Evolutionary conservation across 2,113 vertebrate genomes (phyloP).

Genomic region (Calidris pygmaea): DNA sequence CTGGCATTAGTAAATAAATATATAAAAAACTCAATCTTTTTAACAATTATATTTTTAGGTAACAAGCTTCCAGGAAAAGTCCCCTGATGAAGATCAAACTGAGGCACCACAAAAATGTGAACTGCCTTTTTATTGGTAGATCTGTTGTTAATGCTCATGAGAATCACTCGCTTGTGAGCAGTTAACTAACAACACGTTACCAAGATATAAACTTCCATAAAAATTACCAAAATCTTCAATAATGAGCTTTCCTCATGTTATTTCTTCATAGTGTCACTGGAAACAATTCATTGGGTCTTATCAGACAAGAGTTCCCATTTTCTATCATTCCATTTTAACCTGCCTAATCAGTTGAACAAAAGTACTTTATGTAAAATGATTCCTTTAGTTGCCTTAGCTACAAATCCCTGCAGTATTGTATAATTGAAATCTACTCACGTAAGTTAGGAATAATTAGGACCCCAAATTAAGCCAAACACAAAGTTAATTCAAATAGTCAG

Average conservation of each 20-base stretch:
- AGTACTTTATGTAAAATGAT: slow-evolving; percentile 81
- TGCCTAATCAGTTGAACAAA: slow-evolving; percentile 78
- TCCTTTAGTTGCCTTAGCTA: slow-evolving; percentile 82
- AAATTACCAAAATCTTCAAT: background rate
- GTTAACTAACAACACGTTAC: background rate
- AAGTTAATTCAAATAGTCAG: slow-evolving; percentile 82
- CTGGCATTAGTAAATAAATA: background rate
- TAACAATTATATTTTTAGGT: background rate
- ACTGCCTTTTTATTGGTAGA: background rate
- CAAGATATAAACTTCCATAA: background rate
- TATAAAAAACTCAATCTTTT: background rate
- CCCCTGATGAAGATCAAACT: background rate
- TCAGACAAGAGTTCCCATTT: slow-evolving; percentile 71
- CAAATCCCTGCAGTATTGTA: slow-evolving; percentile 80
- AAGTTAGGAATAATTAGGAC: slow-evolving; percentile 83
- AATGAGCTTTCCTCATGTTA: background rate
- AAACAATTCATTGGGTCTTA: slow-evolving; percentile 63
- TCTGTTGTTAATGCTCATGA: background rate
- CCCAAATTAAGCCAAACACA: slow-evolving; percentile 82
- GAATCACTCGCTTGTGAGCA: background rate
- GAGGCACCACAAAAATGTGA: background rate
- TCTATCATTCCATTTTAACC: slow-evolving; percentile 75
- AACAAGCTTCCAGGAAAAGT: background rate
- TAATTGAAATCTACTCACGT: slow-evolving; percentile 83
- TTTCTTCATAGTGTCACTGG: slow-evolving; percentile 32